Percentiles rank a stretch among this genome's conserved stretches.
phyloP scores from a whole-genome alignment of 2,113 vertebrate species.

The Takifugu bimaculatus region DNA sequence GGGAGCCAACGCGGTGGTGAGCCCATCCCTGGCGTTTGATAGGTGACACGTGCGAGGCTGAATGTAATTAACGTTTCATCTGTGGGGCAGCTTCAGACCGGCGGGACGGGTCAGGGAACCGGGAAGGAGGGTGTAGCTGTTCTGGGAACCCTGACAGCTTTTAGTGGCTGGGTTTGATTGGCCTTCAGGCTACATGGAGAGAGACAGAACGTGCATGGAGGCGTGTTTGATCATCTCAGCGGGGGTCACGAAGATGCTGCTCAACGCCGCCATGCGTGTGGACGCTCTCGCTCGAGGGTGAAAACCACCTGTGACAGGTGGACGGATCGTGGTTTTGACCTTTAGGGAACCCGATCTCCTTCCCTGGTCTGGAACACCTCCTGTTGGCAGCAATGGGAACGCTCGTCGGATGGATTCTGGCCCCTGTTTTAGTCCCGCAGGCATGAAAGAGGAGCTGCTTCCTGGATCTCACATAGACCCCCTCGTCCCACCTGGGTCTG shows the following conservation, averaged over 20 bases:
- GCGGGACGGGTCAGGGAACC: slow-evolving; percentile 17
- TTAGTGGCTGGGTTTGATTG: slow-evolving; percentile 42
- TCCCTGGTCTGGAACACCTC: too few relatives aligned
- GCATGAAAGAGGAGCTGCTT: too few relatives aligned
- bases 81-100: slow-evolving; percentile 35
- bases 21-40: slow-evolving; percentile 56
- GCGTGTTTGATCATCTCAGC: background rate
- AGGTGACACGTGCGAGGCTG: slow-evolving; percentile 43
- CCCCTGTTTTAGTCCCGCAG: too few relatives aligned
- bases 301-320: too few relatives aligned
- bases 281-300: too few relatives aligned
- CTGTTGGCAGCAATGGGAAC: too few relatives aligned
- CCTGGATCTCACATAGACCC: too few relatives aligned
- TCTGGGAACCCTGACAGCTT: slow-evolving; percentile 48
- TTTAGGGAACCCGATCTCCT: too few relatives aligned
- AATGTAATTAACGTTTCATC: slow-evolving; percentile 55
- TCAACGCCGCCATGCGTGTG: too few relatives aligned
- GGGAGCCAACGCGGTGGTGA: slow-evolving; percentile 35
- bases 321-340: too few relatives aligned
- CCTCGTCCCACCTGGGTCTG: too few relatives aligned
- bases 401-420: too few relatives aligned
- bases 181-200: slow-evolving; percentile 19
- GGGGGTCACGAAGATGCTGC: background rate
- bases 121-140: background rate
- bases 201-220: background rate